A percentile compares a stretch with the other conserved stretches of the same genome.
phyloP scores from a whole-genome alignment of 1,140 invertebrate species.

The Magallana gigas region DNA sequence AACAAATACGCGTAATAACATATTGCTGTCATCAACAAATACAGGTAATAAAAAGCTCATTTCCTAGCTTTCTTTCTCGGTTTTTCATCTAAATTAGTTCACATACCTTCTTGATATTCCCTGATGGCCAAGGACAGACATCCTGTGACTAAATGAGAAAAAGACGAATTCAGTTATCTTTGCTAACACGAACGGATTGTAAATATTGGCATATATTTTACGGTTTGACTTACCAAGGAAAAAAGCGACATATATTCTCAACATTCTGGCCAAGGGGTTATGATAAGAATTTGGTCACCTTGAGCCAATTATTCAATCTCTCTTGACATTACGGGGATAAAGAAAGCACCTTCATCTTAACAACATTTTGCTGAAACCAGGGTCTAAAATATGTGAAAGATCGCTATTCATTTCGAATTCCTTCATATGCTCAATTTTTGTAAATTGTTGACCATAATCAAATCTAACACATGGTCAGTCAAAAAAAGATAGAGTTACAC shows the following conservation, averaged over 20 bases:
- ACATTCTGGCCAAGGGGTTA: background rate
- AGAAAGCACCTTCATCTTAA: too few species aligned
- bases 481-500: too few species aligned
- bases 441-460: too few species aligned
- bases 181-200: background rate
- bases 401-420: too few species aligned
- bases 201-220: background rate
- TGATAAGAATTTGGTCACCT: background rate
- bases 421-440: too few species aligned
- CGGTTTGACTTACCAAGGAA: background rate
- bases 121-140: background rate
- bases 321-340: too few species aligned
- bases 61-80: background rate
- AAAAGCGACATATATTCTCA: background rate
- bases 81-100: too few species aligned
- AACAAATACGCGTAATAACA: background rate
- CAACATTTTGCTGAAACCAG: too few species aligned
- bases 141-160: background rate
- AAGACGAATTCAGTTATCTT: background rate
- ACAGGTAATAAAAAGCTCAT: background rate
- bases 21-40: background rate
- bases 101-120: too few species aligned
- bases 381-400: too few species aligned
- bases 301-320: conserved; percentile 16
- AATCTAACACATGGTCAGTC: too few species aligned